phyloP scores from a whole-genome alignment of 2,888 invertebrate species.

The Scaptomyza polygonia region DNA sequence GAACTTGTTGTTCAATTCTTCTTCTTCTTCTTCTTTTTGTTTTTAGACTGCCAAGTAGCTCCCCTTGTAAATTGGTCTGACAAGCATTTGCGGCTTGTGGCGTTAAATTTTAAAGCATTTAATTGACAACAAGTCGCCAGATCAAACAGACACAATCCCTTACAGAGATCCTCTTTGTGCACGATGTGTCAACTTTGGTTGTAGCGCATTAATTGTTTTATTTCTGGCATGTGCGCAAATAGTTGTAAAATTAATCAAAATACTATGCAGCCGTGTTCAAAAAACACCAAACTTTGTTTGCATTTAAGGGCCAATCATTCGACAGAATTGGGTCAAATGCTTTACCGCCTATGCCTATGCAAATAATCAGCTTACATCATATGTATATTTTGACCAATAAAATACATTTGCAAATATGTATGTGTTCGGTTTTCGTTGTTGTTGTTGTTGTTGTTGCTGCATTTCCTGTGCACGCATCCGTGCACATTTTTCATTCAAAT shows the following conservation, averaged over 20 bases:
- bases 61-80: constrained; percentile 27
- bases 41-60: constrained; percentile 35
- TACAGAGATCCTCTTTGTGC: neutral
- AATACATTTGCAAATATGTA: constrained; percentile 34
- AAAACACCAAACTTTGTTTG: constrained; percentile 29
- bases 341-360: constrained; percentile 18
- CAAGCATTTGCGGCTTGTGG: constrained; percentile 53
- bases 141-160: constrained; percentile 7
- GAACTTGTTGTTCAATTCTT: constrained; percentile 20
- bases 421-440: constrained; percentile 10
- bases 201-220: constrained; percentile 27
- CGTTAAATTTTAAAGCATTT: constrained; percentile 81
- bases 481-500: constrained; percentile 44
- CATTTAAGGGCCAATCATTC: constrained; percentile 2
- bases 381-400: constrained; percentile 43
- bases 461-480: constrained; percentile 27
- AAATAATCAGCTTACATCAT: constrained; percentile 67
- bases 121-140: constrained; percentile 81
- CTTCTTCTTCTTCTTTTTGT: too few species aligned
- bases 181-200: constrained; percentile 1
- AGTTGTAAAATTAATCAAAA: constrained; percentile 48
- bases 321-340: constrained; percentile 55
- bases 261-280: constrained; percentile 20
- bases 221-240: constrained; percentile 24
- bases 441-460: constrained; percentile 12